A percentile compares a stretch with the other conserved stretches of the same genome.
phyloP scores from a whole-genome alignment of 2,888 invertebrate species.

The Furcula furcula region DNA sequence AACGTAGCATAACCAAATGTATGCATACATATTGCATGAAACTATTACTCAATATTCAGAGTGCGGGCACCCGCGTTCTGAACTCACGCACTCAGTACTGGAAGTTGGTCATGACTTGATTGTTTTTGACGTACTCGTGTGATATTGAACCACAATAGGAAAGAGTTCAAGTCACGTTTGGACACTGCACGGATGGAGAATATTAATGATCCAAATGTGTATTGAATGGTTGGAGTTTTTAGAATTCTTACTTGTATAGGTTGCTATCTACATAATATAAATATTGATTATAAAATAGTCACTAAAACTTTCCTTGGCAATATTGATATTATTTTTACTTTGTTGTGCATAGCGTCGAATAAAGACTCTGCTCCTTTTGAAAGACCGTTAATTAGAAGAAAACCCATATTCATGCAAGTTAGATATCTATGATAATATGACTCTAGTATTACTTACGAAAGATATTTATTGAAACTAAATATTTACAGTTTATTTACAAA shows the following conservation, averaged over 20 bases:
- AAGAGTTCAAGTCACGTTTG: conserved; percentile 76
- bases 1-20: no score
- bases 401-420: no score
- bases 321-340: no score
- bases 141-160: conserved; percentile 74
- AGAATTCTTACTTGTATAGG: conserved; percentile 54
- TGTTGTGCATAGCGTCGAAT: no score
- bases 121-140: conserved; percentile 72
- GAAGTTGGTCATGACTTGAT: conserved; percentile 76
- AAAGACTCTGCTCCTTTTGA: no score
- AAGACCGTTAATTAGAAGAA: no score
- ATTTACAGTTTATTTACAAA: no score
- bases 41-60: conserved; percentile 62
- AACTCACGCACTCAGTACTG: conserved; percentile 56
- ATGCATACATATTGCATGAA: conserved; percentile 35
- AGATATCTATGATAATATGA: no score
- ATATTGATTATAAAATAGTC: conserved; percentile 28
- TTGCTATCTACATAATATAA: conserved; percentile 29
- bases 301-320: conserved; percentile 13
- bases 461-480: no score
- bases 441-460: no score
- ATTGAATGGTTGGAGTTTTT: conserved; percentile 66
- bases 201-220: conserved; percentile 59
- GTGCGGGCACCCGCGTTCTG: conserved; percentile 40
- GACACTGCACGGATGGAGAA: conserved; percentile 57